phyloP scores from a whole-genome alignment of 2,888 invertebrate genomes.

The Apamea crenata region DNA sequence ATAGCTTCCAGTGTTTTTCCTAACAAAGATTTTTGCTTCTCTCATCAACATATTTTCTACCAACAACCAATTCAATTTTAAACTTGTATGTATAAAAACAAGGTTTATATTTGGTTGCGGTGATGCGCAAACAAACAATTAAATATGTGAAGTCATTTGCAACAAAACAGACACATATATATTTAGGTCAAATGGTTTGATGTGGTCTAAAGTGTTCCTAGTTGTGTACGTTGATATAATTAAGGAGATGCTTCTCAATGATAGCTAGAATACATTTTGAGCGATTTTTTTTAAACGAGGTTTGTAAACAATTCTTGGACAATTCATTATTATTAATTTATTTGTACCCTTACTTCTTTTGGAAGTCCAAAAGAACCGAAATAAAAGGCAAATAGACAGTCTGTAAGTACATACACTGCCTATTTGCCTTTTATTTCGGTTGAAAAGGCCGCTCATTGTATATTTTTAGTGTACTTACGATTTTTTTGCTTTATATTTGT shows the following conservation, averaged over 20 bases:
- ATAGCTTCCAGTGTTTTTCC: conserved; percentile 46
- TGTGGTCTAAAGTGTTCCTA: conserved; percentile 70
- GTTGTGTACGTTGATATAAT: conserved; percentile 60
- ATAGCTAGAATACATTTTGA: not conserved
- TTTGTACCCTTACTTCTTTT: not conserved
- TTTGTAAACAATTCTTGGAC: not conserved
- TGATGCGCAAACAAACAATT: conserved; percentile 52
- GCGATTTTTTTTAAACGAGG: not conserved
- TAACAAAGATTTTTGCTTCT: conserved; percentile 27
- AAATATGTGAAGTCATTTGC: conserved; percentile 54
- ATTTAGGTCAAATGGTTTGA: conserved; percentile 78
- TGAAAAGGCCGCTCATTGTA: not conserved
- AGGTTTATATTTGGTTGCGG: conserved; percentile 24
- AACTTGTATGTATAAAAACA: not conserved
- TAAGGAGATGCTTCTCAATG: conserved; percentile 68
- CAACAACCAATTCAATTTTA: not conserved
- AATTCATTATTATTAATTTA: not conserved
- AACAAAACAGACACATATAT: conserved; percentile 59
- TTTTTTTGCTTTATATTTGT: no score
- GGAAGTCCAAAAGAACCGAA: no score
- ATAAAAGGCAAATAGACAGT: no score
- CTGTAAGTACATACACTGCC: no score
- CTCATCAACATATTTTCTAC: conserved; percentile 14
- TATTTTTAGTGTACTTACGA: no score
- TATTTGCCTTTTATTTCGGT: not conserved